Conservation (phyloP, 2,113 vertebrate genomes). For the Catagonus wagneri region DNA sequence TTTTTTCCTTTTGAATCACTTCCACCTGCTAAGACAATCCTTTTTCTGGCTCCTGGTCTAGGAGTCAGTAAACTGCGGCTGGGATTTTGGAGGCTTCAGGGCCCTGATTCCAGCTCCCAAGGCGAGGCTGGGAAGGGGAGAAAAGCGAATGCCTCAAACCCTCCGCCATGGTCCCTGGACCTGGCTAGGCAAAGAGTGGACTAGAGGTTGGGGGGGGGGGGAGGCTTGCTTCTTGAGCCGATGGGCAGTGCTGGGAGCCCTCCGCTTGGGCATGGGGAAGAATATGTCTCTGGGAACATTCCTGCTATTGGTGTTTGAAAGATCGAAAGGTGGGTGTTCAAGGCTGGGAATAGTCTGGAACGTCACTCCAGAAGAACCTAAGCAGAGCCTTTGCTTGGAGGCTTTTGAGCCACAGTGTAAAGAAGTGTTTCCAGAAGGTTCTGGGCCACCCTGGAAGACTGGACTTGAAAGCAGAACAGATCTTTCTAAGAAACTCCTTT, state of each 20-base stretch:
- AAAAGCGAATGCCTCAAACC: background rate
- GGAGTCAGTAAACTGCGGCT: background rate
- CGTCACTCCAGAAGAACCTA: background rate
- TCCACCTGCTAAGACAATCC: conserved; percentile 74
- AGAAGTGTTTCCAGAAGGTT: background rate
- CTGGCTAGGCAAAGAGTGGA: background rate
- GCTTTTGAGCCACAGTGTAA: background rate
- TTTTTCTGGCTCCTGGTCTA: conserved; percentile 48
- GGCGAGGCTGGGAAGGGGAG: background rate
- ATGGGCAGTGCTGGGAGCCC: background rate
- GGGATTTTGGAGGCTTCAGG: background rate
- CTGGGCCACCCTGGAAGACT: background rate
- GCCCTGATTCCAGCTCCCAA: background rate
- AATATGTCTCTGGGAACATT: background rate
- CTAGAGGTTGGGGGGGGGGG: background rate
- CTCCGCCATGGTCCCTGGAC: background rate
- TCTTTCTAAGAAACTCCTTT: background rate
- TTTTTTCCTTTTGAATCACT: conserved; percentile 83
- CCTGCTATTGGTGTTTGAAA: background rate
- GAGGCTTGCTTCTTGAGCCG: rapidly evolving
- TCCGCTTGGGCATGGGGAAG: background rate
- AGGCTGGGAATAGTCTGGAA: background rate
- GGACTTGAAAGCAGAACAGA: background rate
- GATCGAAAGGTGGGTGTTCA: background rate
- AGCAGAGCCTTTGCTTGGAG: background rate